Percentiles rank a stretch among this genome's conserved stretches.
These are phyloP conservation scores for Lordiphosa stackelbergi DNA, from an alignment of 1,140 invertebrate genomes.

Conservation along the genomic window DNA sequence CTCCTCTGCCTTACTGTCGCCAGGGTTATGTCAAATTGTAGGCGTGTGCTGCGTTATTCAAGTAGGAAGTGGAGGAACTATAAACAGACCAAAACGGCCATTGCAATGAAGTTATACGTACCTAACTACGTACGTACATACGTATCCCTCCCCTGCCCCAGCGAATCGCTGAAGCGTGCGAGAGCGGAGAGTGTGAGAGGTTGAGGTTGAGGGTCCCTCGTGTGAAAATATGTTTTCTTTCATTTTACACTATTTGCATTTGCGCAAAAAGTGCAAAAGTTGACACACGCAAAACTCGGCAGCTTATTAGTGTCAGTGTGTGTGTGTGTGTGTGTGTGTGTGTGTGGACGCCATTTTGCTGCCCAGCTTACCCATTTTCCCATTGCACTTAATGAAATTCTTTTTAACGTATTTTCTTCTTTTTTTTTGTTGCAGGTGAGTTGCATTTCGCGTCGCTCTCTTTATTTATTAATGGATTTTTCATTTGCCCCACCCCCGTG, in stretches of 20 bases:
- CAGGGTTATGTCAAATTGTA: constrained; percentile 32
- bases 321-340: constrained; percentile 19
- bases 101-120: constrained; percentile 50
- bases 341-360: constrained; percentile 59
- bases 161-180: constrained; percentile 61
- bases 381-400: constrained; percentile 70
- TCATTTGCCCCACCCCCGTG: constrained; percentile 37
- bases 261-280: constrained; percentile 72
- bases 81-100: constrained; percentile 36
- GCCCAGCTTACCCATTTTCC: constrained; percentile 34
- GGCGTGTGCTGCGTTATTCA: constrained; percentile 23
- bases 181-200: constrained; percentile 2
- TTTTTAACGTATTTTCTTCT: constrained; percentile 33
- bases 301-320: constrained; percentile 37
- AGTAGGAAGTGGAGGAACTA: constrained; percentile 4
- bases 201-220: constrained; percentile 8
- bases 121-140: constrained; percentile 4
- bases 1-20: constrained; percentile 1
- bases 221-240: constrained; percentile 60
- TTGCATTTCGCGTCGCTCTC: constrained; percentile 40
- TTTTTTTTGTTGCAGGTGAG: constrained; percentile 59
- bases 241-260: constrained; percentile 72
- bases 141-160: constrained; percentile 19
- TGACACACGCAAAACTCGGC: constrained; percentile 59
- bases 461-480: constrained; percentile 73